These are phyloP conservation scores for Butastur rufipennis DNA, from an alignment of 2,113 vertebrate species.

Conservation along the genomic window DNA sequence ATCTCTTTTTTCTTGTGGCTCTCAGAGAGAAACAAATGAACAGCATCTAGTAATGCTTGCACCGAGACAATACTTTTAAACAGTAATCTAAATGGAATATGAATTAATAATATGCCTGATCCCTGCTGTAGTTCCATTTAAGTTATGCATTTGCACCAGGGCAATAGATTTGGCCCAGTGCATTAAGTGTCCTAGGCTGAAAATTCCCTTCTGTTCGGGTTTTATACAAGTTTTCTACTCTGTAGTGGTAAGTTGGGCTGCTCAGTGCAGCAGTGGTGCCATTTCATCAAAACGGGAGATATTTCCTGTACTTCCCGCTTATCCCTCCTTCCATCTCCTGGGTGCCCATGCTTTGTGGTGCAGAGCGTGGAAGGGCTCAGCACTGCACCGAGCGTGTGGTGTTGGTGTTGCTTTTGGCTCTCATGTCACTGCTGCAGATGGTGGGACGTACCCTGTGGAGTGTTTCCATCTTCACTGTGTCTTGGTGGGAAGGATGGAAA, in stretches of 20 bases:
- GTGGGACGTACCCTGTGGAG: not conserved
- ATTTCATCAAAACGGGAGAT: not conserved
- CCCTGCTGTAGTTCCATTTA: not conserved
- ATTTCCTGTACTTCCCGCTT: not conserved
- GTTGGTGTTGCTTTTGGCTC: not conserved
- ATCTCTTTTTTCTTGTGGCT: not conserved
- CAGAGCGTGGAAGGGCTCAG: not conserved
- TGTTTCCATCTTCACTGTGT: not conserved
- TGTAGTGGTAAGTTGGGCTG: not conserved
- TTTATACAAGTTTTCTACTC: not conserved
- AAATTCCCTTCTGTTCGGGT: not conserved
- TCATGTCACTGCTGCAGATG: rapidly evolving
- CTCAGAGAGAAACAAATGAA: not conserved
- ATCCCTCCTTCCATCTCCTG: not conserved
- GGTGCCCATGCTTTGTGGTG: rapidly evolving
- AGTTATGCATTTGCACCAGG: not conserved
- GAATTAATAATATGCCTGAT: not conserved
- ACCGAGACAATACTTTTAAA: not conserved
- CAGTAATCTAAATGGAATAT: not conserved
- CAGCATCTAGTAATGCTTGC: not conserved
- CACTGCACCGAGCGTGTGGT: rapidly evolving
- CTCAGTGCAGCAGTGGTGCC: not conserved
- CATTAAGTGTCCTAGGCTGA: not conserved
- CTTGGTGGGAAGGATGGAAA: not conserved
- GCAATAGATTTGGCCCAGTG: not conserved